Conservation (phyloP, 2,888 invertebrate genomes). For the Amphipoea oculea region DNA sequence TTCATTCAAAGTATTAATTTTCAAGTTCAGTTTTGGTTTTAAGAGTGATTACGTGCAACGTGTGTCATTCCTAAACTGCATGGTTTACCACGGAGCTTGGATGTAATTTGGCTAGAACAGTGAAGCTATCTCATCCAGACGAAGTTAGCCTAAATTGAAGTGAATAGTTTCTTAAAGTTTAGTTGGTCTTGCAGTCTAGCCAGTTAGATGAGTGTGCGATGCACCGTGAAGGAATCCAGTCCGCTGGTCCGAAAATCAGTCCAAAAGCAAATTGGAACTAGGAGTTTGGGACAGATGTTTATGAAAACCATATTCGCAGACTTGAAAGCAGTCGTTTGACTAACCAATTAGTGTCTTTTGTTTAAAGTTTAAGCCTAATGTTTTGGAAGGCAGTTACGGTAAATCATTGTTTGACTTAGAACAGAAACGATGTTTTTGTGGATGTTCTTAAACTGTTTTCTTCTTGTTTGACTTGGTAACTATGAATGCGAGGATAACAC, state of each 20-base stretch:
- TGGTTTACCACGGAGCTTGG: neutral
- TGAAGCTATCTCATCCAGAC: slow-evolving; percentile 32
- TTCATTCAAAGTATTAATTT: slow-evolving; percentile 2
- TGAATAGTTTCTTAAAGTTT: slow-evolving; percentile 57
- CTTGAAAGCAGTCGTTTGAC: slow-evolving; percentile 37
- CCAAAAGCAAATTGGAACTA: slow-evolving; percentile 31
- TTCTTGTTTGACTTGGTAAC: slow-evolving; percentile 14
- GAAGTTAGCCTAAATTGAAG: slow-evolving; percentile 53
- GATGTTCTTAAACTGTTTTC: slow-evolving; percentile 22
- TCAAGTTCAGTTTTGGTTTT: slow-evolving; percentile 1
- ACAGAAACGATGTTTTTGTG: slow-evolving; percentile 42
- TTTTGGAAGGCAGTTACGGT: slow-evolving; percentile 40
- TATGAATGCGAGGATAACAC: slow-evolving; percentile 5
- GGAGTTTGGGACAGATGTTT: slow-evolving; percentile 34
- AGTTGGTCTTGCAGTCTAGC: slow-evolving; percentile 43
- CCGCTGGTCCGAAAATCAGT: slow-evolving; percentile 29
- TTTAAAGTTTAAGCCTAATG: slow-evolving; percentile 44
- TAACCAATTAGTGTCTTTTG: slow-evolving; percentile 44
- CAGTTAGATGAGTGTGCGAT: slow-evolving; percentile 30
- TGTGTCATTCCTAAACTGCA: slow-evolving; percentile 6
- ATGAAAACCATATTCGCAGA: slow-evolving; percentile 13
- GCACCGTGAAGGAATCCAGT: slow-evolving; percentile 40
- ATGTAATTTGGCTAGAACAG: slow-evolving; percentile 33
- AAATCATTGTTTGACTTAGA: slow-evolving; percentile 31
- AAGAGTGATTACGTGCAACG: slow-evolving; percentile 3